Evolutionary conservation across 2,888 invertebrate genomes (phyloP).

Genomic region (Leptinotarsa rubiginosa): DNA sequence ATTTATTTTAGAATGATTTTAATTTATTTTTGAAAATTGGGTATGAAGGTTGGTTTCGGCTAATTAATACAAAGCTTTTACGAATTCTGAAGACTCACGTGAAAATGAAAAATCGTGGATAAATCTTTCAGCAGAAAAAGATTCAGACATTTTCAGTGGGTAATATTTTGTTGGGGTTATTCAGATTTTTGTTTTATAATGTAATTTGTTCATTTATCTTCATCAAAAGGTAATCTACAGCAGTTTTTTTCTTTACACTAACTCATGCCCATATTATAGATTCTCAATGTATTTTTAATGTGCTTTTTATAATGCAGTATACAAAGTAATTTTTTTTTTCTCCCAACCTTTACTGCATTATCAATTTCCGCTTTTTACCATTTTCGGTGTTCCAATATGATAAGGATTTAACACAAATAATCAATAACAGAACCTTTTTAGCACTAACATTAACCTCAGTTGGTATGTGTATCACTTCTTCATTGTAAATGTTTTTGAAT

Average conservation of each 20-base stretch:
- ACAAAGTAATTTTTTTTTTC: not conserved
- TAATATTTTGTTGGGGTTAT: too few relatives aligned
- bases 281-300: slow-evolving; percentile 27
- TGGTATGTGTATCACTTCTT: slow-evolving; percentile 41
- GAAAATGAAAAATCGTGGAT: too few relatives aligned
- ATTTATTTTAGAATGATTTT: not conserved
- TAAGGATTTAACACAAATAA: slow-evolving; percentile 27
- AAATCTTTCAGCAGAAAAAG: too few relatives aligned
- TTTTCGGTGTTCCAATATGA: slow-evolving; percentile 19
- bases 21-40: not conserved
- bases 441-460: slow-evolving; percentile 49
- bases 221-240: too few relatives aligned
- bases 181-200: too few relatives aligned
- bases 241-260: not conserved
- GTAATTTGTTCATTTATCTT: too few relatives aligned
- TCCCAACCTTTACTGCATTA: slow-evolving; percentile 27
- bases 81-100: too few relatives aligned
- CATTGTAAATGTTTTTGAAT: slow-evolving; percentile 35
- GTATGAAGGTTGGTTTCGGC: too few relatives aligned
- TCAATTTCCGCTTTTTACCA: slow-evolving; percentile 32
- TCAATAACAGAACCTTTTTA: slow-evolving; percentile 43
- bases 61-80: too few relatives aligned
- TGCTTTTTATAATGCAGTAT: slow-evolving; percentile 25
- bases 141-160: too few relatives aligned
- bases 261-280: not conserved